A percentile compares a stretch with the other conserved stretches of the same genome.
Evolutionary conservation across 2,113 vertebrate species (phyloP).

Genomic region (Microcebus griseorufus): DNA sequence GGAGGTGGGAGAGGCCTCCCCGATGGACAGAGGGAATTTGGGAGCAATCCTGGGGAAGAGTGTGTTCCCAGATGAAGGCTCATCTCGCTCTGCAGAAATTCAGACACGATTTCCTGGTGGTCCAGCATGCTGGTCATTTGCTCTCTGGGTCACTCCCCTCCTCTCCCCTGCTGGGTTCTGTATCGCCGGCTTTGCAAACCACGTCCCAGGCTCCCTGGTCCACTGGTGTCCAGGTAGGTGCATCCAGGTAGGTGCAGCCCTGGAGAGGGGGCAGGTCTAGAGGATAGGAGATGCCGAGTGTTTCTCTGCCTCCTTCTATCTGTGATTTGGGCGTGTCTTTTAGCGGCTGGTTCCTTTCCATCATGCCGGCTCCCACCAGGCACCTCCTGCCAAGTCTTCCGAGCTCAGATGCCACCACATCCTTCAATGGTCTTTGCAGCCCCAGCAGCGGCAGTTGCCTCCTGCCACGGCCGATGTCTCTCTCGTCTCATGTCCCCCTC

Average conservation of each 20-base stretch:
- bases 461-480: rapidly evolving
- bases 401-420: background rate
- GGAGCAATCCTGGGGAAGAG: background rate
- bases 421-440: background rate
- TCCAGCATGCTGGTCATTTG: no score
- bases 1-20: background rate
- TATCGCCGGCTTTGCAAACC: background rate
- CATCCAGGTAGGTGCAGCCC: background rate
- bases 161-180: background rate
- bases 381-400: no score
- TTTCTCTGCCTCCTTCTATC: no score
- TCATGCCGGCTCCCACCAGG: background rate
- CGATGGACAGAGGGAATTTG: background rate
- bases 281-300: rapidly evolving
- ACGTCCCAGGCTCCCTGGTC: no score
- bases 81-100: rapidly evolving
- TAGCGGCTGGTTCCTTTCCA: background rate
- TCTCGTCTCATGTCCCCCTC: rapidly evolving
- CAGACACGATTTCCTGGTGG: background rate
- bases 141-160: rapidly evolving
- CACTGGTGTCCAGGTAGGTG: background rate
- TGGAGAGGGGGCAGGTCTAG: no score
- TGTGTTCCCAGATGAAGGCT: rapidly evolving
- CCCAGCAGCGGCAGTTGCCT: rapidly evolving
- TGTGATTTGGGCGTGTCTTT: background rate